These are phyloP conservation scores for Anguilla pacifica DNA, from an alignment of 2,797 vertebrate genomes.

Conservation along the genomic window DNA sequence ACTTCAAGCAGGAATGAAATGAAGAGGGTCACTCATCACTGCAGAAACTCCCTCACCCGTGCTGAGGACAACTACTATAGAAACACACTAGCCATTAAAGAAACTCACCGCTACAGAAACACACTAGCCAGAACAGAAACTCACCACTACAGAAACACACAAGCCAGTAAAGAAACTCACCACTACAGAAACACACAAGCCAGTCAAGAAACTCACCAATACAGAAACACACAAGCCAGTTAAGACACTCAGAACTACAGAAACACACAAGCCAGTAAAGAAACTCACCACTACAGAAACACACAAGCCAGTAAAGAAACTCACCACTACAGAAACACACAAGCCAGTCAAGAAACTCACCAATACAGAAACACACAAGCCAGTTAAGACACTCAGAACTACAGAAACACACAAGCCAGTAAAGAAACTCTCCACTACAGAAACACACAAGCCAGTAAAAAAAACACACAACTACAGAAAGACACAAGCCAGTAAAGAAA, in stretches of 20 bases:
- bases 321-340: no score
- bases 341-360: neutral
- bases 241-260: no score
- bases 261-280: neutral
- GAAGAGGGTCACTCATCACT: neutral
- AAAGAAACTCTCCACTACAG: neutral
- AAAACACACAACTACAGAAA: neutral
- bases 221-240: neutral
- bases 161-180: neutral
- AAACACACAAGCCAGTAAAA: neutral
- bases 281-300: no score
- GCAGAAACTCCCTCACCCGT: neutral
- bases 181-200: neutral
- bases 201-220: neutral
- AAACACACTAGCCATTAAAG: neutral
- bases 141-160: neutral
- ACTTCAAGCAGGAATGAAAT: neutral
- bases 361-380: no score
- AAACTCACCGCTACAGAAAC: neutral
- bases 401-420: neutral
- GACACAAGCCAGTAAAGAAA: neutral
- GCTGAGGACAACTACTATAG: neutral
- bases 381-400: neutral
- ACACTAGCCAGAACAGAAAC: neutral
- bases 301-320: neutral